Percentiles rank a stretch among this genome's conserved stretches.
Conservation (phyloP, 2,113 vertebrate species). For the Neodontobutis hainanensis region DNA sequence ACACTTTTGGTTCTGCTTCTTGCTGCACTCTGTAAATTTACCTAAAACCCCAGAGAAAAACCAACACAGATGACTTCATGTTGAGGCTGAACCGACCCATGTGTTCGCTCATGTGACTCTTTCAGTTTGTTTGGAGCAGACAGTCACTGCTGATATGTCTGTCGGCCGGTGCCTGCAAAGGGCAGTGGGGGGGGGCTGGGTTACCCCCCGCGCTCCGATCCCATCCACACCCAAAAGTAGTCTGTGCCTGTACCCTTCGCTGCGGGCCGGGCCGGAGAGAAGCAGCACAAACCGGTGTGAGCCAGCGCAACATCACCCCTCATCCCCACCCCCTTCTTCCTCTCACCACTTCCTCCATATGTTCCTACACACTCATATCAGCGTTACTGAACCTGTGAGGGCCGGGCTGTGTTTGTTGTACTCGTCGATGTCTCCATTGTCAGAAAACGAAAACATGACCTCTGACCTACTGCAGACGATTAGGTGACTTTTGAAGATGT, state of each 20-base stretch:
- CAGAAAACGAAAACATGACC: too few species aligned
- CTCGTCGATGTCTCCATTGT: too few species aligned
- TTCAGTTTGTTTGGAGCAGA: too few species aligned
- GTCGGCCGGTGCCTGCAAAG: too few species aligned
- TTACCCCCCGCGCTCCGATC: slow-evolving; percentile 3
- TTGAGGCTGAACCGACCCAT: too few species aligned
- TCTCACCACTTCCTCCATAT: slow-evolving; percentile 53
- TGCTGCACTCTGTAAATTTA: not conserved
- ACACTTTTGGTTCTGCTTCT: not conserved
- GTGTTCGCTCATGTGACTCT: too few species aligned
- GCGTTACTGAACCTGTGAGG: not conserved
- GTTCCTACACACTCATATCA: slow-evolving; percentile 22
- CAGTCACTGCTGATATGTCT: too few species aligned
- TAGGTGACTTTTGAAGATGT: too few species aligned
- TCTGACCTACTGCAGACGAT: too few species aligned
- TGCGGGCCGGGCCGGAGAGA: slow-evolving; percentile 51
- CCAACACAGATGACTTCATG: not conserved
- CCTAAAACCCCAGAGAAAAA: not conserved
- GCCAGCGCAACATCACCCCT: slow-evolving; percentile 62
- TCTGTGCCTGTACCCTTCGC: slow-evolving; percentile 26
- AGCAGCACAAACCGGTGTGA: slow-evolving; percentile 79
- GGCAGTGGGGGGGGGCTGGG: not conserved
- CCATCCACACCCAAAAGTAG: slow-evolving; percentile 11
- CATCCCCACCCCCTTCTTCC: slow-evolving; percentile 37
- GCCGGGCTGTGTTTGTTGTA: too few species aligned